Evolutionary conservation across 2,888 invertebrate genomes (phyloP).

Genomic region (Pterostichus niger): DNA sequence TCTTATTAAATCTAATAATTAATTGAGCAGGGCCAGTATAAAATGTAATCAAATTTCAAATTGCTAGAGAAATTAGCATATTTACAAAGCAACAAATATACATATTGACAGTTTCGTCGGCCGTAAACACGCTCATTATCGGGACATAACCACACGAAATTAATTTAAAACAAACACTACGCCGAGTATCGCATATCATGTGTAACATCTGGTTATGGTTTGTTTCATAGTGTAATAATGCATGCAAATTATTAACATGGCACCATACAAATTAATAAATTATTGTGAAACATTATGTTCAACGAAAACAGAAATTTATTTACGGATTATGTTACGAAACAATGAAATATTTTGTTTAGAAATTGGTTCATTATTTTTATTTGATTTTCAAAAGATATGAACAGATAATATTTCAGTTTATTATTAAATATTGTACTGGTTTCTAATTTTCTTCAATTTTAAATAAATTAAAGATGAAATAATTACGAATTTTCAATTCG

Average conservation of each 20-base stretch:
- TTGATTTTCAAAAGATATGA: too few relatives aligned
- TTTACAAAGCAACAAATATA: not conserved
- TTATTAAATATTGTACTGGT: too few relatives aligned
- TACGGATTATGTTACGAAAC: not conserved
- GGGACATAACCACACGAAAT: conserved; percentile 7
- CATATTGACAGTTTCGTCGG: not conserved
- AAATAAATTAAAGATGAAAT: too few relatives aligned
- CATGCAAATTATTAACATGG: not conserved
- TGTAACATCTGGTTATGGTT: not conserved
- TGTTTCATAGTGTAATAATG: not conserved
- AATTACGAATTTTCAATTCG: too few relatives aligned
- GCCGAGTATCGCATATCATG: conserved; percentile 7
- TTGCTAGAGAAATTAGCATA: conserved; percentile 22
- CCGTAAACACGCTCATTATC: conserved; percentile 11
- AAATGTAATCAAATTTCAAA: conserved; percentile 6
- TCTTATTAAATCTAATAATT: too few relatives aligned
- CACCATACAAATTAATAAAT: not conserved
- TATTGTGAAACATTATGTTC: not conserved
- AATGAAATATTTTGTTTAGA: too few relatives aligned
- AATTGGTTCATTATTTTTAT: too few relatives aligned
- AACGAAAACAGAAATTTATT: not conserved
- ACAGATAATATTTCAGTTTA: too few relatives aligned
- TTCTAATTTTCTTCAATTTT: too few relatives aligned
- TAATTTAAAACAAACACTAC: conserved; percentile 39
- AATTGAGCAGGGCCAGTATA: not conserved